Base-by-base conservation (phyloP, 2,888 invertebrate species). In the Drosophila anceps region DNA sequence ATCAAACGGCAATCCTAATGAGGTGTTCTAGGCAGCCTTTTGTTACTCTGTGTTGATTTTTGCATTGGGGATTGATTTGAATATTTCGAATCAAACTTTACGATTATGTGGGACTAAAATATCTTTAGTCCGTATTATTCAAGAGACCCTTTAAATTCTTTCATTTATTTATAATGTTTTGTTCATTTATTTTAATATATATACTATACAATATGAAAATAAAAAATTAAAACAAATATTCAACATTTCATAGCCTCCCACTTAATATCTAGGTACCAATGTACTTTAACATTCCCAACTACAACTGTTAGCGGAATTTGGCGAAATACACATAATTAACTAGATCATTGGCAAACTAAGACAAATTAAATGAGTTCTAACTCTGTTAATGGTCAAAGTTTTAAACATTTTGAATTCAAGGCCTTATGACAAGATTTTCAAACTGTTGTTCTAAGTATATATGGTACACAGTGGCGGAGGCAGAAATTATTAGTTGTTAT, bases 21-120 rank as follows among this genome's bases (percentile, higher is more conserved):
- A 93, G 76, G 78, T 91, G 20, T 92, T 90, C 66, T 92, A 82
- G 79, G 31, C 48, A n/a, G 54, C 4, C 12, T 20, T 15, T 12
- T 37, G 20, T 33, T 33, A 37, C 46, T 50, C 20, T 15, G 20
- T 48, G 41, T 41, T 20, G 50, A 37, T 39, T 39, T 31, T 59
- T 29, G 24, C 13, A 3, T 48, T 24, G 43, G 9, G 29, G 15
- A n/a, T 37, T 64, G 55, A 31, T 44, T 43, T 39, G n/a, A 57
- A 15, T 3, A 51, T 9, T 35, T 39, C 35, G 39, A 24, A 31
- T 33, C 57, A 20, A 15, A 33, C 31, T 18, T 46, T 57, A 31
- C 44, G 29, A 46, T 43, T 62, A 20, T 39, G n/a, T 15, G 10
- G 29, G 33, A 3, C 15, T 15, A n/a, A 31, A 61, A 29, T 6